phyloP scores from a whole-genome alignment of 2,888 invertebrate species.

The Yponomeuta cagnagella region DNA sequence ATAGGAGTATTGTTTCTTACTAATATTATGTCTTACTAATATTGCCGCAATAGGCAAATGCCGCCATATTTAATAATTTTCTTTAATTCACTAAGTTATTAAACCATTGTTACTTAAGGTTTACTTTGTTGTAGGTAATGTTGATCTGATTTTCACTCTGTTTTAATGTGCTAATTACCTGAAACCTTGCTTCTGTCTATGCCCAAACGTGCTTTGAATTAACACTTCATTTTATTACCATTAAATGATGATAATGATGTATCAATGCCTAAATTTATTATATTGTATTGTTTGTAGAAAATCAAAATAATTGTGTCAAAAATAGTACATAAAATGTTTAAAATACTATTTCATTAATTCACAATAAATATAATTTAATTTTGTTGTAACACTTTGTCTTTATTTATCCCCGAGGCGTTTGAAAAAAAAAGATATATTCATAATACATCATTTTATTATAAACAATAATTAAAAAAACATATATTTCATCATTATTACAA shows the following conservation, averaged over 20 bases:
- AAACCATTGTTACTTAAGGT: slow-evolving; percentile 12
- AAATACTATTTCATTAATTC: slow-evolving; percentile 9
- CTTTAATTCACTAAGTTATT: neutral
- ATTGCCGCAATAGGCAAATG: too few species aligned
- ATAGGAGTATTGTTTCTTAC: too few species aligned
- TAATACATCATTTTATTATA: slow-evolving; percentile 71
- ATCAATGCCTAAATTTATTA: neutral
- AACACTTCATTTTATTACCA: neutral
- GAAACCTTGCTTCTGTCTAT: neutral
- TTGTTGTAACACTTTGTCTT: neutral
- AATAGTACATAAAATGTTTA: slow-evolving; percentile 2
- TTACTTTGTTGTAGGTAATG: slow-evolving; percentile 13
- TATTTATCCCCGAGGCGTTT: slow-evolving; percentile 6
- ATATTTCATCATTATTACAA: slow-evolving; percentile 52
- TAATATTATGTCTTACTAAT: too few species aligned
- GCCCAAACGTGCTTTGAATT: neutral
- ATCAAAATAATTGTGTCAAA: slow-evolving; percentile 2
- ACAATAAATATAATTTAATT: slow-evolving; percentile 9
- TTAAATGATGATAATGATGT: neutral
- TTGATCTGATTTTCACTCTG: slow-evolving; percentile 13
- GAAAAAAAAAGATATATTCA: slow-evolving; percentile 28
- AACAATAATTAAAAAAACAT: slow-evolving; percentile 71
- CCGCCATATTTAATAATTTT: too few species aligned
- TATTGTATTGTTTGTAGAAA: slow-evolving; percentile 6
- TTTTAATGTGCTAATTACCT: neutral